Evolutionary conservation across 2,888 invertebrate species (phyloP).

Genomic region (Orthonevra nobilis): DNA sequence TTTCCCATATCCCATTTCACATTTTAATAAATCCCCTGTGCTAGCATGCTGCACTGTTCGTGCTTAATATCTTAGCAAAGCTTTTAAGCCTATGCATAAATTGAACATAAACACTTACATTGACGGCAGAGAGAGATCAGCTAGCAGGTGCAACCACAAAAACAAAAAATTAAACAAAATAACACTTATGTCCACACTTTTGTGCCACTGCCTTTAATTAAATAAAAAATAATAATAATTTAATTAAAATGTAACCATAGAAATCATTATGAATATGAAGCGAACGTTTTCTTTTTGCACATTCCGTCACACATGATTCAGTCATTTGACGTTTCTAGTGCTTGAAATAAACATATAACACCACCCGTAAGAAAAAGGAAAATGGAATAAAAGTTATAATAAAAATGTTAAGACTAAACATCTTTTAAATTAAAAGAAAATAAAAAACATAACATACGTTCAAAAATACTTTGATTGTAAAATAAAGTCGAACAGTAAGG

Average conservation of each 20-base stretch:
- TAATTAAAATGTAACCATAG: neutral
- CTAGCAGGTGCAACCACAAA: constrained; percentile 1
- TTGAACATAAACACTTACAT: neutral
- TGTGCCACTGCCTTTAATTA: constrained; percentile 58
- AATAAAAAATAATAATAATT: constrained; percentile 5
- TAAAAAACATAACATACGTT: constrained; percentile 3
- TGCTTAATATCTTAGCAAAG: constrained; percentile 8
- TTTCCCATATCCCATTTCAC: neutral
- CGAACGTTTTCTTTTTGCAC: constrained; percentile 20
- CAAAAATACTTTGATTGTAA: constrained; percentile 34
- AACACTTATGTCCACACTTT: constrained; percentile 45
- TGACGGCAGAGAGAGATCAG: neutral
- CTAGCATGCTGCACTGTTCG: constrained; percentile 11
- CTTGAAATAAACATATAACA: constrained; percentile 12
- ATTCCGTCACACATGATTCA: constrained; percentile 30
- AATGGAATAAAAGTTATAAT: neutral
- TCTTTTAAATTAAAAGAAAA: constrained; percentile 58
- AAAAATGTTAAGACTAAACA: constrained; percentile 40
- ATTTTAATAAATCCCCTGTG: neutral
- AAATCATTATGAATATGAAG: constrained; percentile 8
- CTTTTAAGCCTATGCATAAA: neutral
- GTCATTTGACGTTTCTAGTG: constrained; percentile 12
- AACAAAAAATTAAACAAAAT: neutral
- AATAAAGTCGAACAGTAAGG: constrained; percentile 26
- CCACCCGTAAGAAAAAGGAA: neutral